A percentile compares a stretch with the other conserved stretches of the same genome.
Conservation (phyloP, 2,888 invertebrate genomes). For the Gnatocerus cornutus region DNA sequence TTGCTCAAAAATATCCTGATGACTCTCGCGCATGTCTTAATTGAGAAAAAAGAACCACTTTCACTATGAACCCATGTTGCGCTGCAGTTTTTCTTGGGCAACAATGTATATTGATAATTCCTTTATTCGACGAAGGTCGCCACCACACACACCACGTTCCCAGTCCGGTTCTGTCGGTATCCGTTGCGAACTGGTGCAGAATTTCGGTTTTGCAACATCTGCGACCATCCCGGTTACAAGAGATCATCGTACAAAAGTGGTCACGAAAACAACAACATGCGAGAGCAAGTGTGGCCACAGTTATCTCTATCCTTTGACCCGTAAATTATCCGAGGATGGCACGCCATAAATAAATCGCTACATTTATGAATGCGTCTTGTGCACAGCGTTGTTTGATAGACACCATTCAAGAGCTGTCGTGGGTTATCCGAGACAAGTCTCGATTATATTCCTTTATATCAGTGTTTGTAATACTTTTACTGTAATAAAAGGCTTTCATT, state of each 20-base stretch:
- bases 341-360: constrained; percentile 70
- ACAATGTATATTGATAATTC: constrained; percentile 9
- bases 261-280: constrained; percentile 51
- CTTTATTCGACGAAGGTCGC: constrained; percentile 32
- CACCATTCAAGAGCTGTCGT: constrained; percentile 61
- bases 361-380: constrained; percentile 69
- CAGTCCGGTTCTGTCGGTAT: constrained; percentile 24
- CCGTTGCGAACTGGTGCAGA: constrained; percentile 36
- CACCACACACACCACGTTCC: neutral
- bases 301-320: constrained; percentile 69
- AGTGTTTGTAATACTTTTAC: constrained; percentile 40
- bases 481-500: constrained; percentile 30
- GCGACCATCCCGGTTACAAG: constrained; percentile 39
- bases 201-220: constrained; percentile 39
- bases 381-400: constrained; percentile 62
- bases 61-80: neutral
- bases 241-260: constrained; percentile 50
- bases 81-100: constrained; percentile 5
- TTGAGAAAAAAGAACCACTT: no score
- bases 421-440: constrained; percentile 48
- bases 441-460: constrained; percentile 40
- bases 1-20: no score
- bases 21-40: no score
- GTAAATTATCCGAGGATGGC: constrained; percentile 70
- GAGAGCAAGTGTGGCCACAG: constrained; percentile 62